phyloP scores from a whole-genome alignment of 2,888 invertebrate species.

The Lordiphosa andalusiaca region DNA sequence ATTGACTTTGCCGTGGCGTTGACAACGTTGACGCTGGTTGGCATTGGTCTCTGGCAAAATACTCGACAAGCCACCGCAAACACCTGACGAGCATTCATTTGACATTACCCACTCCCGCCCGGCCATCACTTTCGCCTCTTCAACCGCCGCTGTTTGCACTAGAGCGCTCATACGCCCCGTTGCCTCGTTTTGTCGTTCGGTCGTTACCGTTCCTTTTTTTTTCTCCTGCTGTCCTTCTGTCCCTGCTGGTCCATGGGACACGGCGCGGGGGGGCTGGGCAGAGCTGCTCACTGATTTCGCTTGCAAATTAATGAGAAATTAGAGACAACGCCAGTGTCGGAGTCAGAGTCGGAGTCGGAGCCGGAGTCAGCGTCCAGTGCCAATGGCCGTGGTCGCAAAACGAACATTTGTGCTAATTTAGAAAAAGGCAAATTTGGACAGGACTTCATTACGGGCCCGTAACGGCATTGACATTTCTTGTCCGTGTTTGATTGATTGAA shows the following conservation, averaged over 20 bases:
- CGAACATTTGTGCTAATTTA: constrained; percentile 77
- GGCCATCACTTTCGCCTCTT: neutral
- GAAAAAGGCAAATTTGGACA: constrained; percentile 74
- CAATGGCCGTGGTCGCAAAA: constrained; percentile 66
- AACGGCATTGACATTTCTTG: constrained; percentile 66
- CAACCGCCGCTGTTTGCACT: constrained; percentile 37
- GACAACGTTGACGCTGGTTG: constrained; percentile 59
- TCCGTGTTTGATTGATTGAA: constrained; percentile 73
- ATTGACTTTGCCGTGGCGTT: constrained; percentile 71
- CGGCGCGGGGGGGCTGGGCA: constrained; percentile 5
- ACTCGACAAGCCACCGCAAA: constrained; percentile 73
- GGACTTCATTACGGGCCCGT: constrained; percentile 74
- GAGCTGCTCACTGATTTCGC: constrained; percentile 75
- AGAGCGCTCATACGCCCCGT: constrained; percentile 69
- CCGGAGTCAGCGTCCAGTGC: constrained; percentile 6
- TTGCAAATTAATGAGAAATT: constrained; percentile 80
- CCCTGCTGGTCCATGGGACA: neutral
- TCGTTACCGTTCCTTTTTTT: constrained; percentile 47
- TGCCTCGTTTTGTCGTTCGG: constrained; percentile 53
- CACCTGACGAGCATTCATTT: constrained; percentile 69
- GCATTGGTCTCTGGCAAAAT: constrained; percentile 56
- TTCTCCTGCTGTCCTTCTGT: constrained; percentile 59
- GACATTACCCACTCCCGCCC: constrained; percentile 21
- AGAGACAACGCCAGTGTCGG: constrained; percentile 62
- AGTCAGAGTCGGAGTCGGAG: constrained; percentile 28